A percentile compares a stretch with the other conserved stretches of the same genome.
These are phyloP conservation scores for Rousettus leschenaultii DNA, from an alignment of 2,113 vertebrate genomes.

Conservation along the genomic window DNA sequence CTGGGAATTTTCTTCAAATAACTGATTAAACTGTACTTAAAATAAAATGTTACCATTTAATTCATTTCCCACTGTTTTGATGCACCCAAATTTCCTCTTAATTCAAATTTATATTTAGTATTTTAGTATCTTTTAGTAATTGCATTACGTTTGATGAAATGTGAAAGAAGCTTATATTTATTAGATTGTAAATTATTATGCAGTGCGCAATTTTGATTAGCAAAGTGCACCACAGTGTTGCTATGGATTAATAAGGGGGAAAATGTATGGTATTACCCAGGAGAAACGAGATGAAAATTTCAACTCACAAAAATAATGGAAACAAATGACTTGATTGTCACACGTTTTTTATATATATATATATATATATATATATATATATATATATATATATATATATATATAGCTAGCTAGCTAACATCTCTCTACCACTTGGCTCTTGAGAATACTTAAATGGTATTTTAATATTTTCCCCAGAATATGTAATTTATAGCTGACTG, in stretches of 20 bases:
- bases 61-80: slow-evolving; percentile 29
- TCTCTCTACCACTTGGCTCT: slow-evolving; percentile 52
- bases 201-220: slow-evolving; percentile 60
- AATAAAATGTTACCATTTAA: slow-evolving; percentile 24
- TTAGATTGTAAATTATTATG: slow-evolving; percentile 55
- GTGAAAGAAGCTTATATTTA: slow-evolving; percentile 43
- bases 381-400: neutral
- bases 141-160: slow-evolving; percentile 44
- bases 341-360: neutral
- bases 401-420: no score
- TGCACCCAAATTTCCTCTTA: slow-evolving; percentile 5
- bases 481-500: slow-evolving; percentile 50
- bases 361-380: no score
- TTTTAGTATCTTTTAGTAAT: slow-evolving; percentile 53
- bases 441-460: slow-evolving; percentile 64
- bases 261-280: slow-evolving; percentile 62
- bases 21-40: slow-evolving; percentile 30
- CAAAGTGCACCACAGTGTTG: slow-evolving; percentile 42
- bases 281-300: slow-evolving; percentile 60
- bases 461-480: slow-evolving; percentile 19
- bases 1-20: slow-evolving; percentile 23
- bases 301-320: slow-evolving; percentile 59
- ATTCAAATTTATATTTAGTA: slow-evolving; percentile 38
- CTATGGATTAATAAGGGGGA: slow-evolving; percentile 45
- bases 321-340: slow-evolving; percentile 63